phyloP scores from a whole-genome alignment of 2,113 vertebrate genomes.

The Gopherus flavomarginatus region DNA sequence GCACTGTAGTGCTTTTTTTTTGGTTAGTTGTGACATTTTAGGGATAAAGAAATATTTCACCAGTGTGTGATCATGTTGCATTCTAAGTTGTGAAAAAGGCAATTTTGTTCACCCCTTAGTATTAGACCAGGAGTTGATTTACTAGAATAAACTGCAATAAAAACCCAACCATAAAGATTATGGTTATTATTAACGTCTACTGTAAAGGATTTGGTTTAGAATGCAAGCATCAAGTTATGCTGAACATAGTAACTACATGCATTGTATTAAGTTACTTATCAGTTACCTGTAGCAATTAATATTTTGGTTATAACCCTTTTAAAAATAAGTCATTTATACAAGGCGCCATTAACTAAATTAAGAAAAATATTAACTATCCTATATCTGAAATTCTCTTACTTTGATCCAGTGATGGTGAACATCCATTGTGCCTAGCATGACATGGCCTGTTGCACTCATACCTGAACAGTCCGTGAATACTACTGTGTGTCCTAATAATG shows the following conservation, averaged over 20 bases:
- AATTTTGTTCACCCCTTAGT: neutral
- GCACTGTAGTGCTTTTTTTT: neutral
- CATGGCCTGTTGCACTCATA: conserved; percentile 90
- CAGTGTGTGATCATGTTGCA: neutral
- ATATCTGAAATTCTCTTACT: conserved; percentile 78
- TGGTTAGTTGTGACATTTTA: neutral
- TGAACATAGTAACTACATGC: neutral
- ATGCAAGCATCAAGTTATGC: neutral
- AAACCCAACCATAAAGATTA: neutral
- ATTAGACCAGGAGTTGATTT: neutral
- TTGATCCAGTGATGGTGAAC: conserved; percentile 96
- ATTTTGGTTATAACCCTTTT: neutral
- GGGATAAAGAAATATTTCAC: neutral
- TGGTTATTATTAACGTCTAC: neutral
- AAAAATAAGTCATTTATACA: neutral
- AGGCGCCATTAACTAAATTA: neutral
- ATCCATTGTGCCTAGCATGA: conserved; percentile 96
- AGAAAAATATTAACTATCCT: neutral
- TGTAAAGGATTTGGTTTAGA: neutral
- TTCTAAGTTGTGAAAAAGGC: neutral
- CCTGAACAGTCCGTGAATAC: conserved; percentile 94
- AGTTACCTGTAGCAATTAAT: neutral
- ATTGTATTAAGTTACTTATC: neutral
- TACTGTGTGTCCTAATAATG: conserved; percentile 83
- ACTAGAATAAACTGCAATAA: neutral